Base-by-base conservation (phyloP, 2,888 invertebrate species). In the Scaptomyza polygonia region DNA sequence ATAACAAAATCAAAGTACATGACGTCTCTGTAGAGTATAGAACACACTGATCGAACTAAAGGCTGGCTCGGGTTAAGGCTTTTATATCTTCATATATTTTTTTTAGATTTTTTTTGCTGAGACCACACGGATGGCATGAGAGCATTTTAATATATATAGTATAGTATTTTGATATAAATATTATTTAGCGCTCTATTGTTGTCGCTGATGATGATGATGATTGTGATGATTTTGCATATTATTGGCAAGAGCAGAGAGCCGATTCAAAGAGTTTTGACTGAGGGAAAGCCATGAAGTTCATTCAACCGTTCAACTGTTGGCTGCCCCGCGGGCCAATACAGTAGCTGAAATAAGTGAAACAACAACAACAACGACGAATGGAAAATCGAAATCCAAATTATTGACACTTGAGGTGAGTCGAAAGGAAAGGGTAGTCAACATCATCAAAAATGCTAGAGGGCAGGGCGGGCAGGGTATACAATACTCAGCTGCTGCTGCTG, bases 331-430 rank as follows among this genome's bases (percentile, higher is more conserved):
- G 71, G n/a, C 48, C 48, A 40, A 48, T 32, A 36, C 78, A 77
- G 76, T 77, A 77, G 78, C 78, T 47, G 64, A 77, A 66, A 53
- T 64, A 48, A 43, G n/a, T n/a, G n/a, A n/a, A n/a, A n/a, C n/a
- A n/a, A n/a, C n/a, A n/a, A n/a, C n/a, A 49, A 66, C 39, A 54
- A 34, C 57, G 39, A 36, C 14, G 58, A 44, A 56, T 57, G 55
- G 56, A 65, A 75, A 73, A 69, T 67, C 58, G 45, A 68, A 69
- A 72, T 67, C 68, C 69, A 86, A 86, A 86, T 85, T 88, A 84
- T 88, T 85, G 88, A 85, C 88, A 88, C 86, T 85, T 86, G 77
- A 86, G 81, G 69, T 86, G 83, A 80, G 79, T 72, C 56, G 58
- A 32, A 32, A 16, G 55, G 73, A 48, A 43, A 14, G 54, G 49